Conservation (phyloP, 2,888 invertebrate genomes). For the Gisinianus flammeolus region DNA sequence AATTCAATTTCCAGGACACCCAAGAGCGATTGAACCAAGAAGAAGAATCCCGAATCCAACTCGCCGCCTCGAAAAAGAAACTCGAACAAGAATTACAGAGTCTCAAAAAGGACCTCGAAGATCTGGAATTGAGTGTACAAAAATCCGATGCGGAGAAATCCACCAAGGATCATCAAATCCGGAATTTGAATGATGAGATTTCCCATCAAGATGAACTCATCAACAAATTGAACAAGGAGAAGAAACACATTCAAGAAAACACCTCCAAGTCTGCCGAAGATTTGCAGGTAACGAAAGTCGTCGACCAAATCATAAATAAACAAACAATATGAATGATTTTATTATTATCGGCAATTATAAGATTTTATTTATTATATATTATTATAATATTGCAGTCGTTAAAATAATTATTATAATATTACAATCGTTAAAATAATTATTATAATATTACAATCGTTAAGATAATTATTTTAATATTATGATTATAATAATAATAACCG, state of each 20-base stretch:
- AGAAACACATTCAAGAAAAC: slow-evolving; percentile 94
- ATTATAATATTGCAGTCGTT: too few species aligned
- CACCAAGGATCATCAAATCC: slow-evolving; percentile 98
- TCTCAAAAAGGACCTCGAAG: slow-evolving; percentile 97
- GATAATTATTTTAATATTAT: too few species aligned
- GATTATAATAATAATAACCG: too few species aligned
- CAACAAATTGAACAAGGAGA: slow-evolving; percentile 99
- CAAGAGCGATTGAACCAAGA: slow-evolving; percentile 96
- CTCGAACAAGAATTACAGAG: slow-evolving; percentile 92
- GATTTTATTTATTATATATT: too few species aligned
- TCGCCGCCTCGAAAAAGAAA: slow-evolving; percentile 96
- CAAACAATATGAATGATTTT: too few species aligned
- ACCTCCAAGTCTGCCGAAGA: slow-evolving; percentile 93
- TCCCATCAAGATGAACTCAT: slow-evolving; percentile 98
- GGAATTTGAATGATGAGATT: slow-evolving; percentile 98
- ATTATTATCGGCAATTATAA: too few species aligned
- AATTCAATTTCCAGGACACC: slow-evolving; percentile 77
- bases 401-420: too few species aligned
- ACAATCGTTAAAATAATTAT: too few species aligned
- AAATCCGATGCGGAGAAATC: slow-evolving; percentile 97
- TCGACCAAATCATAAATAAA: too few species aligned
- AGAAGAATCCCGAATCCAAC: slow-evolving; percentile 93
- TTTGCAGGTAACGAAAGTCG: slow-evolving; percentile 69
- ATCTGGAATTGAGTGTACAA: slow-evolving; percentile 91
- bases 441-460: too few species aligned